Percentiles rank a stretch among this genome's conserved stretches.
phyloP scores from a whole-genome alignment of 2,888 invertebrate genomes.

The Drosophila macrospina region DNA sequence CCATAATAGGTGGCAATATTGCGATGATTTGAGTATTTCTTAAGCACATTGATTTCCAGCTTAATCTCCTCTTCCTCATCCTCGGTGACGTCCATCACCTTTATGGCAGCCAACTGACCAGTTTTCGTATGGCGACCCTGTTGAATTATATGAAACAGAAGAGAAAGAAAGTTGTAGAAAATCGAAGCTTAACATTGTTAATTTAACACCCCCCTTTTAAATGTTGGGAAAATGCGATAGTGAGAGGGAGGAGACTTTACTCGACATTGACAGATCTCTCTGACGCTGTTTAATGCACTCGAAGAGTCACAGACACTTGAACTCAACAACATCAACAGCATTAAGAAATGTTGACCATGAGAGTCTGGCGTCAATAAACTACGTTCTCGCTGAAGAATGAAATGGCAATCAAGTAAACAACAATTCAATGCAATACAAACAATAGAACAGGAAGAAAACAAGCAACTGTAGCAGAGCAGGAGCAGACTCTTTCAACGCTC shows the following conservation, averaged over 20 bases:
- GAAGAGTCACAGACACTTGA: constrained; percentile 38
- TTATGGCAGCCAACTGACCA: constrained; percentile 99
- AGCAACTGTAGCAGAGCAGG: constrained; percentile 13
- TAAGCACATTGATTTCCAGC: constrained; percentile 99
- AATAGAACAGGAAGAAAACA: constrained; percentile 41
- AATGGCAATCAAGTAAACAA: constrained; percentile 68
- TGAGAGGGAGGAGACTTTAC: constrained; percentile 5
- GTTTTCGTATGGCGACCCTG: constrained; percentile 99
- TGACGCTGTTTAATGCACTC: constrained; percentile 48
- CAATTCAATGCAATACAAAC: constrained; percentile 43
- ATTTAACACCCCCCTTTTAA: constrained; percentile 1
- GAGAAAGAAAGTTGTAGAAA: neutral
- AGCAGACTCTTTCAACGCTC: neutral
- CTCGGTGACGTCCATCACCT: constrained; percentile 99
- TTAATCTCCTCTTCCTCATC: constrained; percentile 99
- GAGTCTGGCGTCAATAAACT: constrained; percentile 63
- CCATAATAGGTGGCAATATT: constrained; percentile 99
- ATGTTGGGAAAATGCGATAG: neutral
- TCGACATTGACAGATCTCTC: constrained; percentile 31
- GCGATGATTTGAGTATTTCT: constrained; percentile 99
- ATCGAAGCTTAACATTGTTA: neutral
- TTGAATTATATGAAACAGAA: constrained; percentile 36
- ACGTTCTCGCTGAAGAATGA: constrained; percentile 31
- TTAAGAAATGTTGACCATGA: constrained; percentile 43
- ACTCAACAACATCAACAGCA: constrained; percentile 33